phyloP scores from a whole-genome alignment of 1,140 invertebrate species.

The Drosophila tsacasi region DNA sequence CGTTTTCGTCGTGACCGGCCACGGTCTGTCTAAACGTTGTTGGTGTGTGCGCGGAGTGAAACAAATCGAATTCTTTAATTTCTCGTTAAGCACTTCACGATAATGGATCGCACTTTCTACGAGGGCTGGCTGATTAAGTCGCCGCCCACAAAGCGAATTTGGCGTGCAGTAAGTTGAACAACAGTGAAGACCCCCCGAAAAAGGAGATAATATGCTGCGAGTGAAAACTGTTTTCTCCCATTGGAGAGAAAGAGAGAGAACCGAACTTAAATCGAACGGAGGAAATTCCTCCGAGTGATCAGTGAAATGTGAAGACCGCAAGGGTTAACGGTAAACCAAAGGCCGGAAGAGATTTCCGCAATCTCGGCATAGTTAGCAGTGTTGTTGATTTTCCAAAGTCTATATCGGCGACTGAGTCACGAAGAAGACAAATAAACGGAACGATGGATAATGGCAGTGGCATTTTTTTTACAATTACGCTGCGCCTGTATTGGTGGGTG shows the following conservation, averaged over 20 bases:
- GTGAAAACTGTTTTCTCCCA: conserved; percentile 4
- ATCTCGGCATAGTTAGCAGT: conserved; percentile 37
- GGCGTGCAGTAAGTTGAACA: conserved; percentile 92
- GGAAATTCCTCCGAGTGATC: conserved; percentile 45
- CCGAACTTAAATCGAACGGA: conserved; percentile 11
- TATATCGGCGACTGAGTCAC: conserved; percentile 58
- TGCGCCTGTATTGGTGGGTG: conserved; percentile 35
- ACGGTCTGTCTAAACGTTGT: conserved; percentile 20
- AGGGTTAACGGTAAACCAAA: conserved; percentile 41
- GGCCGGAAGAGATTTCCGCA: conserved; percentile 26
- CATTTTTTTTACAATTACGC: conserved; percentile 70
- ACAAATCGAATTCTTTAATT: conserved; percentile 35
- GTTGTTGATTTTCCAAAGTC: conserved; percentile 34
- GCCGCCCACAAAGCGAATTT: conserved; percentile 94
- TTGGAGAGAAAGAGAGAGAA: neutral
- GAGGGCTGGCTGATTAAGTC: conserved; percentile 97
- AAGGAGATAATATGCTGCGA: neutral
- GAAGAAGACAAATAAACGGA: conserved; percentile 46
- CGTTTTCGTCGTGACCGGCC: neutral
- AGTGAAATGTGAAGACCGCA: conserved; percentile 50
- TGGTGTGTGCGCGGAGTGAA: conserved; percentile 30
- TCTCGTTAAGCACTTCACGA: conserved; percentile 11
- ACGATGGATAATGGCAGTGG: conserved; percentile 52
- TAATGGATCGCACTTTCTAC: conserved; percentile 88
- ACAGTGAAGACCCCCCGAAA: neutral